Evolutionary conservation across 2,113 vertebrate genomes (phyloP), one percentile per base, ranked within the genome.

Genomic region (Odontophorus gujanensis): DNA sequence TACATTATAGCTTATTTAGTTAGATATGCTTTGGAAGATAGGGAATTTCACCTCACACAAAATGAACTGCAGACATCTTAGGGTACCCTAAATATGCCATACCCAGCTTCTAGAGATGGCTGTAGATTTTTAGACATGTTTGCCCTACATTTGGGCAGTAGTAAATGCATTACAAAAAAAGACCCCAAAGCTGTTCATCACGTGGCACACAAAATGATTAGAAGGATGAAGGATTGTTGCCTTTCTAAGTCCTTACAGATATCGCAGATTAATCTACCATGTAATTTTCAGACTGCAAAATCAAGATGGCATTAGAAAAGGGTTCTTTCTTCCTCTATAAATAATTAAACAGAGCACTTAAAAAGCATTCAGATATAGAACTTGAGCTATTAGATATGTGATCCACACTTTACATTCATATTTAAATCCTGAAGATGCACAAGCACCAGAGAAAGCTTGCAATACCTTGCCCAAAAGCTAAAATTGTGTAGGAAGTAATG

Each of bases 281-380:
- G 42, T 76, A 72, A 51, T 84, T 91, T 84, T 81, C 42, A 77
- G 57, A 53, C n/a, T 67, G 58, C 76, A 79, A 69, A 86, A 62
- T 95, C 77, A 93, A 77, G 69, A 32, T 1, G 3, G 34, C 48
- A 78, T 87, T 78, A 72, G 59, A 43, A 71, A 28, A 90, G 3
- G 2, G 10, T 47, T 38, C 16, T 69, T 36, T 57, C 4, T 16
- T 26, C 28, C 2, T 4, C 38, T 62, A 89, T 79, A 72, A 90
- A 87, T 82, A 95, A 83, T 85, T 90, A 90, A 90, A 76, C 62
- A 79, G 61, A 85, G 42, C 59, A 55, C 48, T 93, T 93, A 78
- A 40, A 89, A 66, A 85, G 75, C 74, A 85, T 81, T 86, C 36
- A 71, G 83, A 50, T 78, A 13, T 63, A 83, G 68, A 85, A 87